These are phyloP conservation scores for Chrysemys picta DNA, from an alignment of 2,113 vertebrate species.

Conservation along the genomic window DNA sequence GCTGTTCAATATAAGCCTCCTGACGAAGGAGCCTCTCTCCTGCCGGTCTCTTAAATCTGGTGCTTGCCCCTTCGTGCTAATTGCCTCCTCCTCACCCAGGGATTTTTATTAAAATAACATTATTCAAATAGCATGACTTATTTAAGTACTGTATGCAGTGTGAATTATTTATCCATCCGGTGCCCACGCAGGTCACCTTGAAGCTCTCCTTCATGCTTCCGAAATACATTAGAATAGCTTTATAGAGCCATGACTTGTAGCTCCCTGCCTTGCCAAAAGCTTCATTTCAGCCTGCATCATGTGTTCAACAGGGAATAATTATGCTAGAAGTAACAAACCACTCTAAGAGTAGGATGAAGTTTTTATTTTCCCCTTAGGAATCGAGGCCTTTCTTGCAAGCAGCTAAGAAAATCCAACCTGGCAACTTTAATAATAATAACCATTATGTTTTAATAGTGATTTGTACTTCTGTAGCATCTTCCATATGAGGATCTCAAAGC, in stretches of 20 bases:
- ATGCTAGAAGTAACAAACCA: background rate
- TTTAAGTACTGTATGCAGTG: background rate
- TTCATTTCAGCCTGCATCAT: background rate
- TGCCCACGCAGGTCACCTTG: constrained; percentile 36
- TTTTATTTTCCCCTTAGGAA: background rate
- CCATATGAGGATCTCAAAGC: too few species aligned
- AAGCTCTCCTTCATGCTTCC: constrained; percentile 26
- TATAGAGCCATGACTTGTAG: background rate
- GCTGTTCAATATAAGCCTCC: constrained; percentile 45
- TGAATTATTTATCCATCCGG: constrained; percentile 57
- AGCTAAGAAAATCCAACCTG: background rate
- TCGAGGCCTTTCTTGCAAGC: background rate
- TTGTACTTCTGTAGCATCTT: background rate
- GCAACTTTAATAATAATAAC: background rate
- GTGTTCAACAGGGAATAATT: background rate
- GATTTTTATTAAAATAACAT: constrained; percentile 60
- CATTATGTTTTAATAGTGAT: background rate
- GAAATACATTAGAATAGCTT: constrained; percentile 27
- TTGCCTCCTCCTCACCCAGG: background rate
- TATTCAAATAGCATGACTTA: constrained; percentile 63
- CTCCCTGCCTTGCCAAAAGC: background rate
- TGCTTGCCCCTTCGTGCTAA: constrained; percentile 21
- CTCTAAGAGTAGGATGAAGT: background rate
- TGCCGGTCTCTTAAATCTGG: constrained; percentile 30
- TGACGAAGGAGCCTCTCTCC: constrained; percentile 20